A percentile compares a stretch with the other conserved stretches of the same genome.
Conservation (phyloP, 1,140 invertebrate species). For the Leptonema lineaticorne region DNA sequence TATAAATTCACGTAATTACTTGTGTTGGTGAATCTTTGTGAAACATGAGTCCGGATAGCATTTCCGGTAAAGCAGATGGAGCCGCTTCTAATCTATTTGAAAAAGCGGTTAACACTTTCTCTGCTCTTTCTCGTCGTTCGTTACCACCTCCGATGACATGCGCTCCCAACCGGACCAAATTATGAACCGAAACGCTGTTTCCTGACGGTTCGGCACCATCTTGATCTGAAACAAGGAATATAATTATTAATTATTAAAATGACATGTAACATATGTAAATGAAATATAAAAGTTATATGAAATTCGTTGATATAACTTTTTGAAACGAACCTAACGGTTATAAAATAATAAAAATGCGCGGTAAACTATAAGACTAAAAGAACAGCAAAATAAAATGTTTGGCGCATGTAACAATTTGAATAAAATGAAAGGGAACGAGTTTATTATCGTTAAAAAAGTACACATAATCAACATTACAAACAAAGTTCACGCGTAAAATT, state of each 20-base stretch:
- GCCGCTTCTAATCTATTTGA: conserved; percentile 56
- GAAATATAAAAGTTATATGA: neutral
- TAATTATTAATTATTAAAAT: neutral
- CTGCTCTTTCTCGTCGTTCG: conserved; percentile 60
- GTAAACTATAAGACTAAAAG: too few relatives aligned
- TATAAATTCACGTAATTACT: conserved; percentile 51
- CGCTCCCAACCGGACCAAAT: conserved; percentile 73
- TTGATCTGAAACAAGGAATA: conserved; percentile 68
- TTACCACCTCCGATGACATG: conserved; percentile 63
- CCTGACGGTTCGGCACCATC: conserved; percentile 91
- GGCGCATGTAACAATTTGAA: neutral
- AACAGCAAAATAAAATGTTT: too few relatives aligned
- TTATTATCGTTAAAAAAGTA: neutral
- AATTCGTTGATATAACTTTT: too few relatives aligned
- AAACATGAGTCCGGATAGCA: conserved; percentile 74
- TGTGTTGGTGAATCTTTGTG: conserved; percentile 67
- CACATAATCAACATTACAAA: neutral
- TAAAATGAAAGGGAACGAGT: neutral
- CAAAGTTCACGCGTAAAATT: neutral
- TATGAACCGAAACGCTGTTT: conserved; percentile 85
- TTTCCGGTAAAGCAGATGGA: conserved; percentile 71
- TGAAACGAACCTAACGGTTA: too few relatives aligned
- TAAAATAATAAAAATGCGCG: too few relatives aligned
- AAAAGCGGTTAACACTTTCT: conserved; percentile 65
- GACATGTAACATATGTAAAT: neutral